These are phyloP conservation scores for Neodiprion virginianus DNA, from an alignment of 1,140 invertebrate species.

Conservation along the genomic window DNA sequence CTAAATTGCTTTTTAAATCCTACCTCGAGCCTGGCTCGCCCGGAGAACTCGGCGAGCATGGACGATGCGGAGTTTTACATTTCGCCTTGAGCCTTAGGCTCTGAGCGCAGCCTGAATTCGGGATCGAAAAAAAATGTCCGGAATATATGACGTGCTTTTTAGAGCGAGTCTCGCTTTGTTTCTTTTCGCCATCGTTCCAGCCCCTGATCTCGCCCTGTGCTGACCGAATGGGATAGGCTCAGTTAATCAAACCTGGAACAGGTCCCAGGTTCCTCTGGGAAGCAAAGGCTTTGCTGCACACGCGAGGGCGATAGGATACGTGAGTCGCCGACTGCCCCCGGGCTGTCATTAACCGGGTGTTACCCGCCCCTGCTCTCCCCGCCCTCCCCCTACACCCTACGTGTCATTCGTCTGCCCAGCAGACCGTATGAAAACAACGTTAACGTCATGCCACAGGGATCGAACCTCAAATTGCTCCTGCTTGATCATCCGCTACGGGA, in stretches of 20 bases:
- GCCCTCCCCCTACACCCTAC: not conserved
- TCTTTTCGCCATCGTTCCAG: not conserved
- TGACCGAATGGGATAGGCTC: not conserved
- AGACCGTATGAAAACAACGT: constrained; percentile 15
- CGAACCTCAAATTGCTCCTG: constrained; percentile 9
- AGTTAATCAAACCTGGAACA: constrained; percentile 18
- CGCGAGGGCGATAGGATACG: not conserved
- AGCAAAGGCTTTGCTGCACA: not conserved
- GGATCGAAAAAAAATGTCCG: not conserved
- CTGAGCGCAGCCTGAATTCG: not conserved
- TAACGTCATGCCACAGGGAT: not conserved
- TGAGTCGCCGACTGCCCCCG: constrained; percentile 10
- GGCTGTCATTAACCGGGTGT: constrained; percentile 17
- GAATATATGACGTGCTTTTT: not conserved
- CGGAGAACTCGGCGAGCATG: not conserved
- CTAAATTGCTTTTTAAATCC: constrained; percentile 7
- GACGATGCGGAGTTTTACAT: constrained; percentile 2
- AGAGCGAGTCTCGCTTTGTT: not conserved
- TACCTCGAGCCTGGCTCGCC: not conserved
- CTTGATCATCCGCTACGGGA: not conserved
- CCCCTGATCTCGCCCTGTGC: not conserved
- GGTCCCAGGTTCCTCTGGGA: constrained; percentile 12
- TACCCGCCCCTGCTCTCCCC: not conserved
- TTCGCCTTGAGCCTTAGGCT: not conserved
- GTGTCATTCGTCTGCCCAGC: not conserved